Conservation (phyloP, 2,113 vertebrate species). For the Hoplias malabaricus region DNA sequence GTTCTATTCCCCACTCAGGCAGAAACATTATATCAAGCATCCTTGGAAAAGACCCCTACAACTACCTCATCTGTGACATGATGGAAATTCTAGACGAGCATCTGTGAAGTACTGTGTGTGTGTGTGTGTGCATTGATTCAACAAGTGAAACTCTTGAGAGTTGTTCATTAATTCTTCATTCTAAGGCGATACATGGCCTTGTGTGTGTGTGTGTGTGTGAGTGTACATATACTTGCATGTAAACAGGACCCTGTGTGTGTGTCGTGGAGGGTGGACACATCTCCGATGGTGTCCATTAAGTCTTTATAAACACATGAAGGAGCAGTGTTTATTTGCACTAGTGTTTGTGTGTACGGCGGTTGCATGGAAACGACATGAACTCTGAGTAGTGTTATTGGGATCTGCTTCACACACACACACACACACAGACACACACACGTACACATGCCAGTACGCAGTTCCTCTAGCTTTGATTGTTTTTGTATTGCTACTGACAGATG, state of each 20-base stretch:
- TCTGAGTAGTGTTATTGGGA: slow-evolving; percentile 63
- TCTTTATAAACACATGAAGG: slow-evolving; percentile 46
- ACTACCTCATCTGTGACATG: no score
- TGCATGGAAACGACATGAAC: slow-evolving; percentile 63
- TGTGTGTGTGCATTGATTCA: no score
- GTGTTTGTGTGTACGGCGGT: slow-evolving; percentile 63
- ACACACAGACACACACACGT: slow-evolving; percentile 2
- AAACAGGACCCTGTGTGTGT: not conserved
- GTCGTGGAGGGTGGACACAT: not conserved
- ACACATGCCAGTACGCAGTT: slow-evolving; percentile 1
- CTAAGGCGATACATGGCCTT: slow-evolving; percentile 10
- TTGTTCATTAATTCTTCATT: no score
- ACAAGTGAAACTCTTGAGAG: no score
- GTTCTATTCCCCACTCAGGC: no score
- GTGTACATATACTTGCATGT: not conserved
- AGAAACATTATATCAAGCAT: no score
- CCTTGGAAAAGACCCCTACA: no score
- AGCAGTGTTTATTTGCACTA: slow-evolving; percentile 53
- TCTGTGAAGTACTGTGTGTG: no score
- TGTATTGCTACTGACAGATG: slow-evolving; percentile 34
- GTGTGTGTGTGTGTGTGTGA: not conserved
- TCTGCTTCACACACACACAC: slow-evolving; percentile 28
- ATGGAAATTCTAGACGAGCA: no score
- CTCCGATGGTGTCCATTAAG: slow-evolving; percentile 20
- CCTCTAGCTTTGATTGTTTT: slow-evolving; percentile 27